These are phyloP conservation scores for Callipepla californica DNA, from an alignment of 2,113 vertebrate genomes.

Conservation along the genomic window DNA sequence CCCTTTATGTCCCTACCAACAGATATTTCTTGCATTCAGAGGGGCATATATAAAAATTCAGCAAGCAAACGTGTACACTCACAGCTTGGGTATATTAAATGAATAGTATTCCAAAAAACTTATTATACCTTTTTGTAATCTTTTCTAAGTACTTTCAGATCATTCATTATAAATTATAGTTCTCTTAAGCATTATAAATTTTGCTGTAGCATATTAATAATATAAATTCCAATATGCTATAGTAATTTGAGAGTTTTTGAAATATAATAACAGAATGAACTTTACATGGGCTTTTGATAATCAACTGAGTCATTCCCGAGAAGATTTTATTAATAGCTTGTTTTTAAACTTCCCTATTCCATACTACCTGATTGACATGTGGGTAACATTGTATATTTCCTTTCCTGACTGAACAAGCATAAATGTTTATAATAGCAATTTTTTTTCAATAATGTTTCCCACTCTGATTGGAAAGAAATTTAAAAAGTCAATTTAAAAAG, in stretches of 20 bases:
- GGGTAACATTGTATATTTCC: not conserved
- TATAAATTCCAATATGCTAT: not conserved
- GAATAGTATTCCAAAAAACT: not conserved
- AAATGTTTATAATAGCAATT: not conserved
- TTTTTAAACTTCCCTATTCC: not conserved
- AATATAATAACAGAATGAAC: not conserved
- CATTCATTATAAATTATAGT: not conserved
- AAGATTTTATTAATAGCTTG: not conserved
- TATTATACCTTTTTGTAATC: not conserved
- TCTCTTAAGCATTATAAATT: not conserved
- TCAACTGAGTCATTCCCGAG: not conserved
- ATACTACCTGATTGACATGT: not conserved
- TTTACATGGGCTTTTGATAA: not conserved
- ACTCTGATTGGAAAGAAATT: slow-evolving; percentile 24
- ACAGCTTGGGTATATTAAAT: not conserved
- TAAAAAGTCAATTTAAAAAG: not conserved
- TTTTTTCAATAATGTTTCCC: not conserved
- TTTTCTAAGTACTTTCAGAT: not conserved
- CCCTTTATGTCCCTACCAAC: not conserved
- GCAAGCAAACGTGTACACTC: not conserved
- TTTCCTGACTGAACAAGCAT: not conserved
- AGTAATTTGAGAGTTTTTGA: not conserved
- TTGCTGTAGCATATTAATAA: not conserved
- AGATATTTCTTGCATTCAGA: not conserved
- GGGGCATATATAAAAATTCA: not conserved